Conservation (phyloP, 2,888 invertebrate genomes). For the Synanthedon myopaeformis region DNA sequence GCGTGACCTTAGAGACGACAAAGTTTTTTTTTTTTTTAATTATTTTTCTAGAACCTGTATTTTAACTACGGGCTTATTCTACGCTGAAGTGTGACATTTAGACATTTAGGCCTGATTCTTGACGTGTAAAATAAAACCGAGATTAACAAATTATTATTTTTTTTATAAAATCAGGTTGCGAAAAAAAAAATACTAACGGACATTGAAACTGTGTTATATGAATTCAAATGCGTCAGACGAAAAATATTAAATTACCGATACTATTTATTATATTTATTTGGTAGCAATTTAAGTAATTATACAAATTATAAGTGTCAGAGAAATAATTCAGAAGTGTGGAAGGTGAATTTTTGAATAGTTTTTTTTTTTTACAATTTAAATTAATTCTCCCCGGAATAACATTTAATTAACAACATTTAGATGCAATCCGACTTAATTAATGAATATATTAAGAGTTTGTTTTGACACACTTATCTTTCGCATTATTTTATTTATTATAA, state of each 20-base stretch:
- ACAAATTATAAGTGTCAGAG: no score
- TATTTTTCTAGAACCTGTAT: constrained; percentile 45
- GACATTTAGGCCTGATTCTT: constrained; percentile 49
- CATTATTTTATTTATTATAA: neutral
- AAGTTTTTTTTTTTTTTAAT: constrained; percentile 8
- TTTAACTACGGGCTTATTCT: constrained; percentile 57
- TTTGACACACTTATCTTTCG: neutral
- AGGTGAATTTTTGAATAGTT: no score
- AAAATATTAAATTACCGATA: no score
- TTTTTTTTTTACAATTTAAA: no score
- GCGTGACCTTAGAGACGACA: constrained; percentile 24
- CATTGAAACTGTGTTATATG: no score
- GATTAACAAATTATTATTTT: neutral
- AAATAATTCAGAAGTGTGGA: no score
- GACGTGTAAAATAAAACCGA: constrained; percentile 1
- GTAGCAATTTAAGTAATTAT: no score
- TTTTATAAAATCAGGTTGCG: neutral
- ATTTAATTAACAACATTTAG: no score
- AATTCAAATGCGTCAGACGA: no score
- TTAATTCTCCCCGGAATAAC: no score
- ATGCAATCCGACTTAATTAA: no score
- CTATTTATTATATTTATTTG: no score
- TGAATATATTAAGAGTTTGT: neutral
- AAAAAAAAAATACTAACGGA: neutral
- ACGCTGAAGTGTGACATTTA: constrained; percentile 39